phyloP scores from a whole-genome alignment of 2,888 invertebrate genomes.

The Coleophora flavipennella region DNA sequence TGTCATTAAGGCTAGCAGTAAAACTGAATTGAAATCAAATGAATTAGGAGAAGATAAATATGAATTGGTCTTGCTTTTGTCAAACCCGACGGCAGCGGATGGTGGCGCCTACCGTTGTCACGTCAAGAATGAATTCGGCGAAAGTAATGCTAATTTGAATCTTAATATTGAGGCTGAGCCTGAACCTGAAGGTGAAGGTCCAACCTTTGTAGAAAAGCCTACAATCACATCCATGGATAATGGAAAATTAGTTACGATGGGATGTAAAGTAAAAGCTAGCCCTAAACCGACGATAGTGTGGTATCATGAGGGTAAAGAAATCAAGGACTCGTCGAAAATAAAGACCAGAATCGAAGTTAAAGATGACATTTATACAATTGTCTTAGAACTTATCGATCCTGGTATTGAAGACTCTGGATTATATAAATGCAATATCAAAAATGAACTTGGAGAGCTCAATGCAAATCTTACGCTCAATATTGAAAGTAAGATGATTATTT shows the following conservation, averaged over 20 bases:
- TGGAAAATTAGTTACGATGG: conserved; percentile 65
- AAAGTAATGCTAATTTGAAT: conserved; percentile 96
- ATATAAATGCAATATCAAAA: conserved; percentile 98
- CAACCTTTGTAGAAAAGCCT: conserved; percentile 94
- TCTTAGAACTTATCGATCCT: conserved; percentile 90
- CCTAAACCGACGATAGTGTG: conserved; percentile 65
- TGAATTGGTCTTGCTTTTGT: conserved; percentile 81
- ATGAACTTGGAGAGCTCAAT: conserved; percentile 95
- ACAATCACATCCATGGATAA: conserved; percentile 84
- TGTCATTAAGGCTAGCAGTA: conserved; percentile 86
- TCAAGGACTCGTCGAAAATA: conserved; percentile 86
- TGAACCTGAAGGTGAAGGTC: conserved; percentile 94
- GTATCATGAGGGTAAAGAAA: conserved; percentile 72
- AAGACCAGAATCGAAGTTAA: conserved; percentile 84
- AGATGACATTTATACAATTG: conserved; percentile 88
- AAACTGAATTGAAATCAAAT: conserved; percentile 85
- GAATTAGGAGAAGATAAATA: conserved; percentile 88
- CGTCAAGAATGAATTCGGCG: conserved; percentile 95
- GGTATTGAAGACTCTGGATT: conserved; percentile 96
- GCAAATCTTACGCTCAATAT: conserved; percentile 98
- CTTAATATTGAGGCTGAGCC: conserved; percentile 97
- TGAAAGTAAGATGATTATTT: conserved; percentile 82
- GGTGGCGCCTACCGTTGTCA: conserved; percentile 84
- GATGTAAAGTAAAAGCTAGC: conserved; percentile 67
- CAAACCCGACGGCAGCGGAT: conserved; percentile 68